Evolutionary conservation across 2,113 vertebrate species (phyloP), one percentile per base, ranked within the genome.

Genomic region (Corynorhinus townsendii): DNA sequence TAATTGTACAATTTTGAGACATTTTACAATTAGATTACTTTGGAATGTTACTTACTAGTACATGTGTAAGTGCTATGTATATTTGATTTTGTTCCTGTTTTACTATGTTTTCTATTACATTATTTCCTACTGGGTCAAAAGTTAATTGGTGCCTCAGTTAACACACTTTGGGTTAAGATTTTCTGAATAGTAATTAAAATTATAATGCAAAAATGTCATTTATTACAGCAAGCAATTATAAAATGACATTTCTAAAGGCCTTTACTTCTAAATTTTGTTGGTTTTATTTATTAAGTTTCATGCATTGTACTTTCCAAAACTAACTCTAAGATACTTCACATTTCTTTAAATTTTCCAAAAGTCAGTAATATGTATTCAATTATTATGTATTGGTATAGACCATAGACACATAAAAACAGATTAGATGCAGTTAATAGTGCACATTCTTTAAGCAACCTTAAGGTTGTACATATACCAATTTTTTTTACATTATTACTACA

Each of bases 201-300:
- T 85, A 77, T 90, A 90, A 77, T 68, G 30, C 26, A 93, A 86
- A 73, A 83, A 85, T 81, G 8, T 87, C 14, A 87, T 11, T 72
- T 77, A 52, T 88, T 95, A 80, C 2, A 49, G 35, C 35, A 95
- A 95, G 12, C 14, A 92, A 49, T 77, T 84, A 69, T 72, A 59
- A 49, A 64, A 20, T 86, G 54, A 77, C n/a, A 92, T 83, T 92
- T 90, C 62, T 75, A 86, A 85, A 75, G 83, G 11, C 9, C 24
- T 59, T 69, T 88, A 94, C 43, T 97, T 97, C 73, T 90, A 75
- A 16, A 97, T 97, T 96, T 79, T 95, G n/a, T 86, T 97, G 89
- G 59, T 79, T 97, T 83, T 84, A 47, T 94, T 95, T 96, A 52
- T 92, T 97, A 33, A 92, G 92, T 97, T 96, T 93, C 52, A 30